Conservation (phyloP, 2,113 vertebrate genomes). For the Hippocampus mohnikei region DNA sequence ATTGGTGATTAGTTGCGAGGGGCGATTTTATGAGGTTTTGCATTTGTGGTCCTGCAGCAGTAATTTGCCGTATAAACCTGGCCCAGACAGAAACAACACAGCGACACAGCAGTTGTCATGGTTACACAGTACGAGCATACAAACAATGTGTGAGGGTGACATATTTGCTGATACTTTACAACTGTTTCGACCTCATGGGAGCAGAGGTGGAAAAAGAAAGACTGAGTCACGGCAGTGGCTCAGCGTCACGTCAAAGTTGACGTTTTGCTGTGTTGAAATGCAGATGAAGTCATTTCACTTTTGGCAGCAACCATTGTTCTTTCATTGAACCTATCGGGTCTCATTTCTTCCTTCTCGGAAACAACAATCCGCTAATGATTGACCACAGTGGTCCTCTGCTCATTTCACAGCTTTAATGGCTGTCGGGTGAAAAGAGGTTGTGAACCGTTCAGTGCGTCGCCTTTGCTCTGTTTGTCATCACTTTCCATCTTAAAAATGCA, state of each 20-base stretch:
- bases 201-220: conserved; percentile 30
- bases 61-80: neutral
- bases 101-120: neutral
- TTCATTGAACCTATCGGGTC: neutral
- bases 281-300: neutral
- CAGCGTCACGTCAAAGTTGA: conserved; percentile 18
- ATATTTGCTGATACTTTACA: neutral
- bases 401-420: neutral
- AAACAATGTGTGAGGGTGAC: neutral
- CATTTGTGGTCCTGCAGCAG: neutral
- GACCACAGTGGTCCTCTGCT: neutral
- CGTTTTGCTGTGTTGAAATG: neutral
- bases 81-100: neutral
- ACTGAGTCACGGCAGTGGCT: conserved; percentile 45
- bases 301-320: neutral
- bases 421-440: too few relatives aligned
- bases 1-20: neutral
- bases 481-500: neutral
- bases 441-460: too few relatives aligned
- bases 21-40: neutral
- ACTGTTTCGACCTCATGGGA: conserved; percentile 19
- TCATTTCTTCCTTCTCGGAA: neutral
- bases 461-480: too few relatives aligned
- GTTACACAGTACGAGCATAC: neutral
- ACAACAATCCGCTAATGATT: neutral